Percentiles rank a stretch among this genome's conserved stretches.
phyloP scores from a whole-genome alignment of 2,888 invertebrate species.

The Drosophila birchii region DNA sequence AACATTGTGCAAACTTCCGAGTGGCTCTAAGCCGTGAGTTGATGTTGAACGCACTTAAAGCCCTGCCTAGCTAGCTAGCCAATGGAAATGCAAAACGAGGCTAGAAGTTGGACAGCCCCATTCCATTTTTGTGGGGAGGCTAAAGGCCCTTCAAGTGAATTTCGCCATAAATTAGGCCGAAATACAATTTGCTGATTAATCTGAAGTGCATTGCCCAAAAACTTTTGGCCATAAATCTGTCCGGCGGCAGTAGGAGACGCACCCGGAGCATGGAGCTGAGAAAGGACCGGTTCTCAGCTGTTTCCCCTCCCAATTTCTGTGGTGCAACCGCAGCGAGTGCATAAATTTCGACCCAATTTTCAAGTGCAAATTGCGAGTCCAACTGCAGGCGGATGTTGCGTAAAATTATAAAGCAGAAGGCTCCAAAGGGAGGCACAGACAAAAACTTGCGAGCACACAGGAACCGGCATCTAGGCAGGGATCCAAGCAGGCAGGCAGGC shows the following conservation, averaged over 20 bases:
- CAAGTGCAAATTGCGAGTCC: constrained; percentile 68
- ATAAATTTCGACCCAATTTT: constrained; percentile 78
- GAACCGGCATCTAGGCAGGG: constrained; percentile 39
- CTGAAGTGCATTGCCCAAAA: constrained; percentile 71
- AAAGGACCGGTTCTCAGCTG: constrained; percentile 46
- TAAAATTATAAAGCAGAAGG: constrained; percentile 63
- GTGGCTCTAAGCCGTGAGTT: constrained; percentile 14
- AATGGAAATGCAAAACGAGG: constrained; percentile 18
- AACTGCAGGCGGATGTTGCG: constrained; percentile 67
- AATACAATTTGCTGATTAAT: constrained; percentile 82
- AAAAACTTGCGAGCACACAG: constrained; percentile 57
- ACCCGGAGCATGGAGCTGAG: background rate
- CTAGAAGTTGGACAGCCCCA: constrained; percentile 14
- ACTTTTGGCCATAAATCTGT: constrained; percentile 75
- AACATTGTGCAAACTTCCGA: constrained; percentile 22
- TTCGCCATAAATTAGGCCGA: constrained; percentile 73
- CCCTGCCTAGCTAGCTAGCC: background rate
- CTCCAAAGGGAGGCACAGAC: constrained; percentile 42
- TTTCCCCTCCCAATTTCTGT: constrained; percentile 46
- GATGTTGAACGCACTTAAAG: constrained; percentile 7
- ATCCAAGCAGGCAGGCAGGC: too few species aligned
- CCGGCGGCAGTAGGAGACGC: constrained; percentile 16
- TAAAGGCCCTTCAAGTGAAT: constrained; percentile 39
- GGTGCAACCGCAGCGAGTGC: constrained; percentile 68
- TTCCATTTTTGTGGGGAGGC: constrained; percentile 16